Conservation (phyloP, 2,797 vertebrate species). For the Falco biarmicus region DNA sequence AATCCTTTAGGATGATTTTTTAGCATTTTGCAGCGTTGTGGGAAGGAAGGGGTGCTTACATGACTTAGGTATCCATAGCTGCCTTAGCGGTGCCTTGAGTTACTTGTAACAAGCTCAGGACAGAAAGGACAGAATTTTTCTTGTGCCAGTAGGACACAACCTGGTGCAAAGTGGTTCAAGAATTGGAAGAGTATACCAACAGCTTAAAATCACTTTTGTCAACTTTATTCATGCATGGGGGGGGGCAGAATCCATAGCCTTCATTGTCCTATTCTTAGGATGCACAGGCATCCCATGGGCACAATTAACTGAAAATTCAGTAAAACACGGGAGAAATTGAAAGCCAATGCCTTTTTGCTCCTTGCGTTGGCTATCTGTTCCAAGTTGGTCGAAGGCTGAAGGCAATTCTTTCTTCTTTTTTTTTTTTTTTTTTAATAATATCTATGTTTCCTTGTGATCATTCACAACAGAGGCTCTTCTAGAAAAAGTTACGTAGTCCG, state of each 20-base stretch:
- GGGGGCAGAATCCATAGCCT: neutral
- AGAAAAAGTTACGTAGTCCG: neutral
- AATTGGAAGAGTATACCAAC: neutral
- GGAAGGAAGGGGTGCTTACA: neutral
- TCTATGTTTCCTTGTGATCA: neutral
- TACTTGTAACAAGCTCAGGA: neutral
- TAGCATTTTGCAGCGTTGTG: neutral
- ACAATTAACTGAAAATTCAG: neutral
- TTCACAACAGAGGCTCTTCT: neutral
- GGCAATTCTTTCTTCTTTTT: neutral
- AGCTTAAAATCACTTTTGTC: neutral
- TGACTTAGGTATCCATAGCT: neutral
- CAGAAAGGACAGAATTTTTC: neutral
- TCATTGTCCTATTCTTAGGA: neutral
- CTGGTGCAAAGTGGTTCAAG: neutral
- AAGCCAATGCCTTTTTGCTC: neutral
- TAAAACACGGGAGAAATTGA: neutral
- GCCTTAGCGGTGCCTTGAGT: neutral
- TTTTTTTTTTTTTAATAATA: neutral
- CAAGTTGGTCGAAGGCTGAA: neutral
- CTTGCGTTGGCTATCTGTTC: neutral
- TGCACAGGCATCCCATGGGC: neutral
- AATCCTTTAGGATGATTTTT: neutral
- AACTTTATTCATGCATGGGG: neutral
- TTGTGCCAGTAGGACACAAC: neutral